Evolutionary conservation across 2,888 invertebrate genomes (phyloP), one percentile per base, ranked within the genome.

Genomic region (Reticulitermes lucifugus): DNA sequence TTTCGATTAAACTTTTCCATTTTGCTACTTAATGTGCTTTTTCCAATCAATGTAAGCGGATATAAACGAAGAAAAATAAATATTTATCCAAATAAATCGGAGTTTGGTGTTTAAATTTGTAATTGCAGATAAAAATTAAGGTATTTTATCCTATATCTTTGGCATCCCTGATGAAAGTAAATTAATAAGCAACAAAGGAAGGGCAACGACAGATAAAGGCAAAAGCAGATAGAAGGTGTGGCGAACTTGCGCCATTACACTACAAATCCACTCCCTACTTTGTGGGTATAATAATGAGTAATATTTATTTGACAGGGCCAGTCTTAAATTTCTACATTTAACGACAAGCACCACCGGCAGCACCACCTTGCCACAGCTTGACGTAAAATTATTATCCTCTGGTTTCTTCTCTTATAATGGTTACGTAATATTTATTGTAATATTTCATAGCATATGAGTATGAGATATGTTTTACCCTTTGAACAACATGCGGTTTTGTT

Each of bases 251-350:
- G n/a, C 2, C 14, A 55, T 7, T 65, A 25, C 65, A 65, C 65
- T 65, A 65, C 25, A 65, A n/a, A 25, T 55, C 79, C 79, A 51
- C 25, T 79, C 46, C 25, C 18, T 43, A 79, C n/a, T 79, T 51
- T 79, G 79, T 79, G 79, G 51, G 25, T 21, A 55, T 79, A 79
- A 79, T 79, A 46, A 79, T 29, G 55, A 46, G 29, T 2, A 25
- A 55, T 79, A 29, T 79, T 79, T 79, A 79, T 79, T 55, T 79
- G 79, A 79, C 79, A n/a, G 51, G 51, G 22, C 51, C 29, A 25
- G 29, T 2, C 51, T 79, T 55, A 46, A 51, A 25, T 12, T 25
- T 43, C 43, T 79, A 18, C 25, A 51, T 79, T 12, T 75, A 75
- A 21, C 22, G 18, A 60, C 60, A 65, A n/a, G 4, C 12, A 12